Percentiles rank a stretch among this genome's conserved stretches.
These are phyloP conservation scores for Paralichthys olivaceus DNA, from an alignment of 2,113 vertebrate species.

Conservation along the genomic window DNA sequence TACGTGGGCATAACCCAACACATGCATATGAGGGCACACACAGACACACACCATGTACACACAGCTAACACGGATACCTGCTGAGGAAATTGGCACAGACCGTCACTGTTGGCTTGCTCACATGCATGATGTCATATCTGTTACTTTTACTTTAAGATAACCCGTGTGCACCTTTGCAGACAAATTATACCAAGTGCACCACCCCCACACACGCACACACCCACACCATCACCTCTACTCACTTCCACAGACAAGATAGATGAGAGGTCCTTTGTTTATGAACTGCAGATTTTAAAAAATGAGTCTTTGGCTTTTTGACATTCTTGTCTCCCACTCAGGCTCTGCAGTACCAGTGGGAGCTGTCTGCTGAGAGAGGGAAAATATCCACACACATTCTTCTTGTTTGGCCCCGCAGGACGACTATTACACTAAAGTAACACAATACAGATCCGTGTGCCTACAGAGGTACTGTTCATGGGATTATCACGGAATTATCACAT, in stretches of 20 bases:
- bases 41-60: slow-evolving; percentile 22
- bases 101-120: slow-evolving; percentile 5
- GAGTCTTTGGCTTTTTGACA: slow-evolving; percentile 59
- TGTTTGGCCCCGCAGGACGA: neutral
- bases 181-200: slow-evolving; percentile 13
- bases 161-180: slow-evolving; percentile 2
- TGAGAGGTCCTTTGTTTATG: slow-evolving; percentile 31
- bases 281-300: slow-evolving; percentile 23
- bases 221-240: neutral
- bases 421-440: neutral
- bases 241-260: neutral
- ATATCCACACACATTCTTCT: slow-evolving; percentile 1
- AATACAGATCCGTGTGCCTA: neutral
- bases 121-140: slow-evolving; percentile 60
- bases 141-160: slow-evolving; percentile 36
- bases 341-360: slow-evolving; percentile 8
- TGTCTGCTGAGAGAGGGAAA: neutral
- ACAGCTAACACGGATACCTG: slow-evolving; percentile 58
- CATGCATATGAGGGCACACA: neutral
- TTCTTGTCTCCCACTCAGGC: slow-evolving; percentile 55
- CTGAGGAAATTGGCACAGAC: slow-evolving; percentile 43
- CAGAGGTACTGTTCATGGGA: neutral
- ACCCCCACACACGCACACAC: neutral
- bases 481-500: neutral
- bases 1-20: slow-evolving; percentile 19